phyloP scores from a whole-genome alignment of 1,140 invertebrate species.

The Pachyrhynchus sulphureomaculatus region DNA sequence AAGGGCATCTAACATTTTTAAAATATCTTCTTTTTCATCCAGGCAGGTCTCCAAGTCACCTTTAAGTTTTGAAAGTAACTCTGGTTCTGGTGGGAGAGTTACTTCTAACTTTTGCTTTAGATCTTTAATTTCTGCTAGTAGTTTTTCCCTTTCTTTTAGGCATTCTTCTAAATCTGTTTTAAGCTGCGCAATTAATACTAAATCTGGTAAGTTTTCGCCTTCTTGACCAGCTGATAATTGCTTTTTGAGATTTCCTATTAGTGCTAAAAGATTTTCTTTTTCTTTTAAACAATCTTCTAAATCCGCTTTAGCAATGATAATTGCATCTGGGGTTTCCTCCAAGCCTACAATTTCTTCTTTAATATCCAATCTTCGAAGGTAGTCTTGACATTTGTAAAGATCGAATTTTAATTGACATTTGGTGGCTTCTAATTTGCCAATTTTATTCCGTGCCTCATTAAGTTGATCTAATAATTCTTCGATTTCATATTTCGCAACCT shows the following conservation, averaged over 20 bases:
- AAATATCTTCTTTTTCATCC: constrained; percentile 5
- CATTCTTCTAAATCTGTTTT: constrained; percentile 11
- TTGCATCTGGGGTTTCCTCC: not conserved
- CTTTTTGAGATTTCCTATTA: constrained; percentile 16
- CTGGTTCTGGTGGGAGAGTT: constrained; percentile 7
- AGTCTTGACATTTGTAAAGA: not conserved
- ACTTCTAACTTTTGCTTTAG: constrained; percentile 35
- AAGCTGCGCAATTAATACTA: constrained; percentile 1
- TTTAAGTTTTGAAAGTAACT: constrained; percentile 7
- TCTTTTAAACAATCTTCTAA: constrained; percentile 13
- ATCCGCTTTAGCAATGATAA: not conserved
- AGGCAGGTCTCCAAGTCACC: constrained; percentile 11
- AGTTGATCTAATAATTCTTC: constrained; percentile 36
- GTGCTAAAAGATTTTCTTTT: constrained; percentile 9
- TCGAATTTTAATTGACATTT: constrained; percentile 4
- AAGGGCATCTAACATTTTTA: constrained; percentile 10
- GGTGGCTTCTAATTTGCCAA: constrained; percentile 26
- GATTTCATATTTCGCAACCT: constrained; percentile 41
- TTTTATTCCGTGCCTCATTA: constrained; percentile 23
- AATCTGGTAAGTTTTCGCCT: not conserved
- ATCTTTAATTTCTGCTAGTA: constrained; percentile 35
- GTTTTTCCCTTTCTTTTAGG: constrained; percentile 32
- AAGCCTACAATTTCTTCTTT: not conserved
- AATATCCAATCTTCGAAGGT: not conserved
- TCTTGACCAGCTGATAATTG: not conserved